These are phyloP conservation scores for Eulemur mongoz DNA, from an alignment of 2,797 vertebrate species.

Conservation along the genomic window DNA sequence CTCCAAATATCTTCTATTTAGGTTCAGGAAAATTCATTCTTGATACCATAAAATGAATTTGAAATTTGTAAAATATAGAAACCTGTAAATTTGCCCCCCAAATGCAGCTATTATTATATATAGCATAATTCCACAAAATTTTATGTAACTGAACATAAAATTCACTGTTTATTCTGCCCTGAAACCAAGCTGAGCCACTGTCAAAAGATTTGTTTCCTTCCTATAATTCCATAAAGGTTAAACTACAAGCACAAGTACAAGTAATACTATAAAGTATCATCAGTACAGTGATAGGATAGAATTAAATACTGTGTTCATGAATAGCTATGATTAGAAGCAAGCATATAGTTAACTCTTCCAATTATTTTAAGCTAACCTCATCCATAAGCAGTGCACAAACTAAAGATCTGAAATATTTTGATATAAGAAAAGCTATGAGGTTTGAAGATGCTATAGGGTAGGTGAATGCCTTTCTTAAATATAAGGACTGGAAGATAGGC, in stretches of 20 bases:
- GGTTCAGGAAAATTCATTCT: constrained; percentile 29
- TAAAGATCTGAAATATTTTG: not conserved
- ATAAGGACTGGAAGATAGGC: not conserved
- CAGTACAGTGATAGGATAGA: not conserved
- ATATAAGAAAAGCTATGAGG: not conserved
- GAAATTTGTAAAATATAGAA: constrained; percentile 58
- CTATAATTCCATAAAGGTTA: constrained; percentile 11
- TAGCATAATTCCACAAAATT: not conserved
- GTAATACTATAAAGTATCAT: not conserved
- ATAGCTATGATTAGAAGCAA: not conserved
- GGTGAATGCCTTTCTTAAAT: not conserved
- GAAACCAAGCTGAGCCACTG: not conserved
- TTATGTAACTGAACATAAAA: not conserved
- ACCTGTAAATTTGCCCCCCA: constrained; percentile 38
- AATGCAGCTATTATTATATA: not conserved
- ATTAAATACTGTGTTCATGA: not conserved
- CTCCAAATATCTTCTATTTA: constrained; percentile 47
- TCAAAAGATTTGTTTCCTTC: not conserved
- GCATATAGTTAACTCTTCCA: not conserved
- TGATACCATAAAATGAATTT: constrained; percentile 36
- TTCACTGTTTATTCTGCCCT: not conserved
- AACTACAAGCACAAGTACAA: constrained; percentile 46
- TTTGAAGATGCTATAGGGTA: not conserved
- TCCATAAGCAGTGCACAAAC: not conserved
- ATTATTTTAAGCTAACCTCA: not conserved